Evolutionary conservation across 1,140 invertebrate species (phyloP), one percentile per base, ranked within the genome.

Genomic region (Rhopalosiphum padi): DNA sequence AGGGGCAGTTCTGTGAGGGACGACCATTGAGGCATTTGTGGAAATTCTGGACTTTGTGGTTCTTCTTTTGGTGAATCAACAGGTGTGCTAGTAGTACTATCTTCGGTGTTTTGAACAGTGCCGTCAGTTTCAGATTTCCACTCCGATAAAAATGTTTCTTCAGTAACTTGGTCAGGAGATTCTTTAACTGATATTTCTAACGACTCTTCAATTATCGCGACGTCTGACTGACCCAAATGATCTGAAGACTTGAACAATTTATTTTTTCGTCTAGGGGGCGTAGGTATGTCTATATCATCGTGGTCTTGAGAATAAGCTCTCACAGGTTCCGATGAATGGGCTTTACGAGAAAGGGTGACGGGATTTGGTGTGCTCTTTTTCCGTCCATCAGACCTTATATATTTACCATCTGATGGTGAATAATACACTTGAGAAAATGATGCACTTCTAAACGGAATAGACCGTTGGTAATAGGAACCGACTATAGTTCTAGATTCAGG

Each of bases 371-470:
- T 55, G 11, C 30, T 90, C 11, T 35, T 90, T 83, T 93, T 93
- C 9, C 92, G 87, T 8, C 77, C 82, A 85, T 55, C 91, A 23
- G 91, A 89, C 41, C 95, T 94, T 30, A 95, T 94, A 93, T 95
- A 95, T 90, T 95, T 95, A 22, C 95, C 95, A 35, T 95, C 95
- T 18, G 94, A 94, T 0, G 95, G 94, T 2, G 94, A 95, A 94
- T 97, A 97, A 95, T 98, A 97, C 82, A 97, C 97, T 95, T 98
- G 97, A 0, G 97, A 97, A 94, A 98, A 98, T 22, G 97, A 98
- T 11, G 97, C 97, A 94, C 97, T 98, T 48, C 97, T 96, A 94
- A 97, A 97, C 7, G 97, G 97, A 94, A 96, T 96, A 68, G 95
- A 96, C 91, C 96, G 96, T 94, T 96, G 96, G 21, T 96, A 95